Evolutionary conservation across 2,797 vertebrate genomes (phyloP).

Genomic region (Leptoclinus maculatus): DNA sequence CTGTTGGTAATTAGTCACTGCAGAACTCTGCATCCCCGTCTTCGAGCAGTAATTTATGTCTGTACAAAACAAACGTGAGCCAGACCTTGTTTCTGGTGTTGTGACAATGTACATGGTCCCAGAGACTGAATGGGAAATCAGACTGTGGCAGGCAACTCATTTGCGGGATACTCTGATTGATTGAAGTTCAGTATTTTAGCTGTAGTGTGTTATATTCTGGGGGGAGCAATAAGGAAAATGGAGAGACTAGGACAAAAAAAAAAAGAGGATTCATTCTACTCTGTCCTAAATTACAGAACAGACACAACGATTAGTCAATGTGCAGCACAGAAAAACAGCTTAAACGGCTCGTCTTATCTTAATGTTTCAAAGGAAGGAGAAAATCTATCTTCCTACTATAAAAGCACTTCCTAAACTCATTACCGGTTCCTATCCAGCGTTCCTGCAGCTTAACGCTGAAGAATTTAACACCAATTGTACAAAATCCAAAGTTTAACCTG

Average conservation of each 20-base stretch:
- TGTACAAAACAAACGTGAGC: not conserved
- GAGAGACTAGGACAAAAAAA: not conserved
- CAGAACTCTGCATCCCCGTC: not conserved
- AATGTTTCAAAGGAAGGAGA: not conserved
- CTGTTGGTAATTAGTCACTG: slow-evolving; percentile 35
- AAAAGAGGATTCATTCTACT: not conserved
- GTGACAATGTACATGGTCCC: not conserved
- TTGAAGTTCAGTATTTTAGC: slow-evolving; percentile 8
- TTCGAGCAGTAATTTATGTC: not conserved
- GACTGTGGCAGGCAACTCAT: not conserved
- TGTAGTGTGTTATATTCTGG: not conserved
- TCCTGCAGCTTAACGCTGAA: not conserved
- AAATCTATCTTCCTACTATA: not conserved
- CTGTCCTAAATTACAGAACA: not conserved
- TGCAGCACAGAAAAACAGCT: not conserved
- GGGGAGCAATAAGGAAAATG: not conserved
- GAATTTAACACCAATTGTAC: no score
- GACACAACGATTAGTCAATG: not conserved
- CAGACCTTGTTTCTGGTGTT: not conserved
- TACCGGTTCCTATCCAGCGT: not conserved
- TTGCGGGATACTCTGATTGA: slow-evolving; percentile 8
- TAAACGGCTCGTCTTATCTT: not conserved
- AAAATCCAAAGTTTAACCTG: no score
- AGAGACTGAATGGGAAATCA: not conserved
- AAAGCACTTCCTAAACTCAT: not conserved